phyloP scores from a whole-genome alignment of 2,113 vertebrate genomes.

The Lynx canadensis region DNA sequence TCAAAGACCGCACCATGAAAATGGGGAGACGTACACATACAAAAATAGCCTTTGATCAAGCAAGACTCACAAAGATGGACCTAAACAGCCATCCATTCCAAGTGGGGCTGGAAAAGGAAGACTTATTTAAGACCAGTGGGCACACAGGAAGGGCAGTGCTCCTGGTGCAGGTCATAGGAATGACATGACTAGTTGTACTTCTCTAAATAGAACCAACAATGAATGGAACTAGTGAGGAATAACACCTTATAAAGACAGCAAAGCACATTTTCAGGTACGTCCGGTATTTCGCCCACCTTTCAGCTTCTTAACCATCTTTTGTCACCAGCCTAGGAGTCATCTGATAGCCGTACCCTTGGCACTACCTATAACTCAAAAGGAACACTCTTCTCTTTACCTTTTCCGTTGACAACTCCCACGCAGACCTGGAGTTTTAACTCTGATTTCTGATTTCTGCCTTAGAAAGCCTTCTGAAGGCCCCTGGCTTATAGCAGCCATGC shows the following conservation, averaged over 20 bases:
- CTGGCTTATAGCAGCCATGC: accelerated
- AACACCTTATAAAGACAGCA: background rate
- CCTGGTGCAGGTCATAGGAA: background rate
- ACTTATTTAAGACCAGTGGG: background rate
- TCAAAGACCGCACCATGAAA: background rate
- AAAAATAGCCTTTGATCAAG: background rate
- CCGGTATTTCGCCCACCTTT: background rate
- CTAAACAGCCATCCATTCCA: background rate
- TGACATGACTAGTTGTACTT: background rate
- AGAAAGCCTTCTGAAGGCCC: background rate
- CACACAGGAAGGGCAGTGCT: background rate
- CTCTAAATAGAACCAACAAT: background rate
- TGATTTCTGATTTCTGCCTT: background rate
- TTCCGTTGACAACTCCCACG: background rate
- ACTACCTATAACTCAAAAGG: background rate
- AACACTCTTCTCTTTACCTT: background rate
- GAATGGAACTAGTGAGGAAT: background rate
- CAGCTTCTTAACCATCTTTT: background rate
- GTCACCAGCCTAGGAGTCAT: background rate
- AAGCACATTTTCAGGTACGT: background rate
- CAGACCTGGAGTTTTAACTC: background rate
- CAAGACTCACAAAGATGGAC: background rate
- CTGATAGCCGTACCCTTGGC: too few relatives aligned
- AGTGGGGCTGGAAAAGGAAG: background rate
- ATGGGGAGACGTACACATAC: background rate